Base-by-base conservation (phyloP, 2,888 invertebrate species). In the Vannuccia rotundouncinata region DNA sequence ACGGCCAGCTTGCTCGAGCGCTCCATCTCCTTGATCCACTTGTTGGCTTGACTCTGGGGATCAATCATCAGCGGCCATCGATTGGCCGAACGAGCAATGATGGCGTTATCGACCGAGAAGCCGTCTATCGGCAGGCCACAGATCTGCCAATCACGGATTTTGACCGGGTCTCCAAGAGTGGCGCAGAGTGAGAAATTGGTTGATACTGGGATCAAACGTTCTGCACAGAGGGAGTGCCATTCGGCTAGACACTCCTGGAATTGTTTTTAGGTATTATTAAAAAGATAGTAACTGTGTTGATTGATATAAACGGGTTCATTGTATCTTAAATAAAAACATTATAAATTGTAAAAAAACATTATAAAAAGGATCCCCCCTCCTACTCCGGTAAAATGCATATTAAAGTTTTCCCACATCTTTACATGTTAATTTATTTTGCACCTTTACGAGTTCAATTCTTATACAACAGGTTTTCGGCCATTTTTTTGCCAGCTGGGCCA, bases 21-120 rank as follows among this genome's bases (percentile, higher is more conserved):
- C 87, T 96, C 95, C 92, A 95, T 92, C 86, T 93, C 94, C 88
- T 94, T 94, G 25, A 96, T 91, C 95, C 95, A 96, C 87, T 94
- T 95, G 88, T 94, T 95, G 0, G 95, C 95, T 90, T 95, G 95
- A 31, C 92, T 93, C 82, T 88, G 88, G 2, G 88, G 88, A 83
- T 88, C 88, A 79, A 88, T 86, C 86, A 88, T 87, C 81, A 88
- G 83, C 0, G 88, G 87, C 88, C 88, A 88, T 27, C 87, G 85
- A 79, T 86, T 86, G 78, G 87, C 85, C 82, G 83, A 85, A 30
- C 83, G 84, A 25, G 86, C 85, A 45, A 88, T 87, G 79, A 88
- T 84, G 13, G 86, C 87, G 83, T 87, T 87, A 83, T 87, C 86
- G 29, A 86, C 84, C 13, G 87, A 87, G 83, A 86, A 87, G 80